Evolutionary conservation across 2,888 invertebrate genomes (phyloP).

Genomic region (Eilema depressum): DNA sequence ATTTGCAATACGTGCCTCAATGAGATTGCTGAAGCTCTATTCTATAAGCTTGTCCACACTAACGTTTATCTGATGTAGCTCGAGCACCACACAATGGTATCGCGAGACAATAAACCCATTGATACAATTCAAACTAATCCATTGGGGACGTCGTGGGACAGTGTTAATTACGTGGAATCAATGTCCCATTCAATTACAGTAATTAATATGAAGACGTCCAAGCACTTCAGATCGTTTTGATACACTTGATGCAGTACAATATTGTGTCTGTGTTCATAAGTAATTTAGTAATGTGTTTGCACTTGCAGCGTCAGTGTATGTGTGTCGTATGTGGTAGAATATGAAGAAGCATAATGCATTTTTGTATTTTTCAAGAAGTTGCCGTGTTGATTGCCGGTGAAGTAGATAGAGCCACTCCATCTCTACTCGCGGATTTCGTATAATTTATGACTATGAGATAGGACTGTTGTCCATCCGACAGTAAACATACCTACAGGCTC

Average conservation of each 20-base stretch:
- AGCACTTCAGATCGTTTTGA: not conserved
- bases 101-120: not conserved
- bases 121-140: not conserved
- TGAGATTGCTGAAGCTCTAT: no score
- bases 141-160: not conserved
- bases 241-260: not conserved
- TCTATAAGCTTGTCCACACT: not conserved
- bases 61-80: not conserved
- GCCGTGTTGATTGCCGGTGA: no score
- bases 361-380: no score
- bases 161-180: not conserved
- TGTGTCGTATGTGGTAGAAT: not conserved
- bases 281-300: not conserved
- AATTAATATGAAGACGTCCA: slow-evolving; percentile 3
- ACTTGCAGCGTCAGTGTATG: not conserved
- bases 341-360: not conserved
- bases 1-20: not conserved
- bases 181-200: not conserved
- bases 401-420: no score
- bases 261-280: not conserved
- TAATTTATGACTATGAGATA: no score
- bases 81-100: not conserved
- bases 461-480: no score
- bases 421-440: no score
- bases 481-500: no score